A percentile compares a stretch with the other conserved stretches of the same genome.
These are phyloP conservation scores for Trichoplusia ni DNA, from an alignment of 1,140 invertebrate species.

Conservation along the genomic window DNA sequence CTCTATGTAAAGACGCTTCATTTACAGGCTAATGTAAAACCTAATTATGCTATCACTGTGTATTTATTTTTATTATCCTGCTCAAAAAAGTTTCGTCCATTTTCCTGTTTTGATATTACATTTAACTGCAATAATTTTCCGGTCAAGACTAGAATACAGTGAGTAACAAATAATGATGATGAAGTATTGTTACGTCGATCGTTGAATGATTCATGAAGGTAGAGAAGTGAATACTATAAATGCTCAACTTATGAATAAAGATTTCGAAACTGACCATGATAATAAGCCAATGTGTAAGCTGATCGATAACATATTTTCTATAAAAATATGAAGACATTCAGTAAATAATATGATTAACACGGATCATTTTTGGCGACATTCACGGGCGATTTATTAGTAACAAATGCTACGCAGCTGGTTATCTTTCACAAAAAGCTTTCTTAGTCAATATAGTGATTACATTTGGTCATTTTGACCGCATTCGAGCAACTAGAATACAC, in stretches of 20 bases:
- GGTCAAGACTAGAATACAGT: slow-evolving; percentile 2
- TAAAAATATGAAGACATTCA: background rate
- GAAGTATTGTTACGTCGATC: background rate
- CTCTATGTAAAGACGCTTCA: too few relatives aligned
- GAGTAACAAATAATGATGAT: background rate
- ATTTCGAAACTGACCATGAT: slow-evolving; percentile 1
- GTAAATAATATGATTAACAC: slow-evolving; percentile 8
- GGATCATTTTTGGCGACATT: background rate
- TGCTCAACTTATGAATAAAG: background rate
- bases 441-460: background rate
- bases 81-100: background rate
- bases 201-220: slow-evolving; percentile 2
- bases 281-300: slow-evolving; percentile 15
- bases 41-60: slow-evolving; percentile 16
- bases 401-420: slow-evolving; percentile 18
- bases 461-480: slow-evolving; percentile 21
- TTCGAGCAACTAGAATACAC: background rate
- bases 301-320: slow-evolving; percentile 6
- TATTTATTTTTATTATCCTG: background rate
- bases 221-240: background rate
- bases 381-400: slow-evolving; percentile 20
- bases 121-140: background rate
- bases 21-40: too few relatives aligned
- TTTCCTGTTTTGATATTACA: slow-evolving; percentile 12
- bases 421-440: slow-evolving; percentile 21